Percentiles rank a stretch among this genome's conserved stretches.
Conservation (phyloP, 2,888 invertebrate species). For the Galerucella calmariensis region DNA sequence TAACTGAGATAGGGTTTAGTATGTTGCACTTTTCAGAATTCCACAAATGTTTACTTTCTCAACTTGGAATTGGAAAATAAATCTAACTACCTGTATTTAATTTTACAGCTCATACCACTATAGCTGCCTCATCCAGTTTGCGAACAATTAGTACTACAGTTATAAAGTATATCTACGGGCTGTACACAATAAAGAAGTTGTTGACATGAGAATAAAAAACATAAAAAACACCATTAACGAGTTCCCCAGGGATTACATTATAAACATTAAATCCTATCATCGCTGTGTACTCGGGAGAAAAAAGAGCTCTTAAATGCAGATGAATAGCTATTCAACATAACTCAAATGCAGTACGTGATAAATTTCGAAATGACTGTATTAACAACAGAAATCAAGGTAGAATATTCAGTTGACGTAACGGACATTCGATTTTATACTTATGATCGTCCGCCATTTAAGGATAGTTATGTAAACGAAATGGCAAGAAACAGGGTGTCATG, state of each 20-base stretch:
- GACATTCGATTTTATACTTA: slow-evolving; percentile 36
- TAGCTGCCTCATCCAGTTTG: neutral
- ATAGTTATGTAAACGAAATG: slow-evolving; percentile 34
- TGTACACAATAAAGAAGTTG: slow-evolving; percentile 22
- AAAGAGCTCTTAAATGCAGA: slow-evolving; percentile 28
- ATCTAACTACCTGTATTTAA: too few species aligned
- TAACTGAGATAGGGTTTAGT: too few species aligned
- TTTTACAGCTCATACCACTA: too few species aligned
- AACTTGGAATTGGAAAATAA: too few species aligned
- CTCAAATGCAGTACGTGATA: slow-evolving; percentile 39
- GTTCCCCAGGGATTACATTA: slow-evolving; percentile 22
- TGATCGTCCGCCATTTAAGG: slow-evolving; percentile 31
- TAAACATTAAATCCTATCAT: slow-evolving; percentile 31
- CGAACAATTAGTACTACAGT: neutral
- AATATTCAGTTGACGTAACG: slow-evolving; percentile 35
- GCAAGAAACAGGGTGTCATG: slow-evolving; percentile 23
- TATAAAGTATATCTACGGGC: neutral
- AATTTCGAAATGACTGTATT: slow-evolving; percentile 43
- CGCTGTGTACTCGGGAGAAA: slow-evolving; percentile 20
- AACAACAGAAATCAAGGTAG: slow-evolving; percentile 37
- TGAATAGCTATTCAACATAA: slow-evolving; percentile 32
- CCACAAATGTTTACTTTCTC: too few species aligned
- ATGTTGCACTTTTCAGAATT: too few species aligned
- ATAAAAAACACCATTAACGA: slow-evolving; percentile 20
- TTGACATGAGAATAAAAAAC: slow-evolving; percentile 16